Base-by-base conservation (phyloP, 2,888 invertebrate species). In the Platycheirus rosarum region DNA sequence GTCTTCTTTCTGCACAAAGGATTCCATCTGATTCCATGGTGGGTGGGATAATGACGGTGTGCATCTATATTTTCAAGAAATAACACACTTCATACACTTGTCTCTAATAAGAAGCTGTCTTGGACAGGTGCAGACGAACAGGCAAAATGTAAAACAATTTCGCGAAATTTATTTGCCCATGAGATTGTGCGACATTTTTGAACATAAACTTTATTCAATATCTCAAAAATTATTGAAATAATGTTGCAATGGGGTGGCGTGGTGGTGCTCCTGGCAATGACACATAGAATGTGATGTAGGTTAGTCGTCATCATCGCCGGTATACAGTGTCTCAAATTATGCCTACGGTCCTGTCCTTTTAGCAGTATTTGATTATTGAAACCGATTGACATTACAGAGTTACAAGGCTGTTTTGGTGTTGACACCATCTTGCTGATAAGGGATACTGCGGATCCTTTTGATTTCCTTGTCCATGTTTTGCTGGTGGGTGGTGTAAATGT, bases 41-140 rank as follows among this genome's bases (percentile, higher is more conserved):
- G 55, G 55, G 55, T 40, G 60, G 40, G 42, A n/a, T 60, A 11
- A 16, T 26, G 37, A 23, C 23, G 18, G 20, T 32, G 42, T n/a
- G 71, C 13, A 55, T 78, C 65, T 75, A 75, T 75, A 75, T 80
- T 75, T 80, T 63, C 13, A 29, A 44, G 8, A n/a, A 35, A 57
- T n/a, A n/a, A n/a, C n/a, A n/a, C n/a, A n/a, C n/a, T n/a, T n/a
- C n/a, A n/a, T n/a, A 63, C 37, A 53, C 46, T 53, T 70, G 53
- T 63, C 48, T 44, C 44, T 16, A 60, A 44, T 60, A 16, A 60
- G 44, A 29, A 29, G 16, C 29, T 44, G 60, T 44, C 13, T 16
- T 44, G 42, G 29, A 60, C 60, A 60, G 49, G 40, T 42, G 48
- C 66, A 8, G 29, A 4, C 14, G 16, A 20, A 57, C 9, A 26